Base-by-base conservation (phyloP, 2,888 invertebrate species). In the Chaetogeoica ovagalla region DNA sequence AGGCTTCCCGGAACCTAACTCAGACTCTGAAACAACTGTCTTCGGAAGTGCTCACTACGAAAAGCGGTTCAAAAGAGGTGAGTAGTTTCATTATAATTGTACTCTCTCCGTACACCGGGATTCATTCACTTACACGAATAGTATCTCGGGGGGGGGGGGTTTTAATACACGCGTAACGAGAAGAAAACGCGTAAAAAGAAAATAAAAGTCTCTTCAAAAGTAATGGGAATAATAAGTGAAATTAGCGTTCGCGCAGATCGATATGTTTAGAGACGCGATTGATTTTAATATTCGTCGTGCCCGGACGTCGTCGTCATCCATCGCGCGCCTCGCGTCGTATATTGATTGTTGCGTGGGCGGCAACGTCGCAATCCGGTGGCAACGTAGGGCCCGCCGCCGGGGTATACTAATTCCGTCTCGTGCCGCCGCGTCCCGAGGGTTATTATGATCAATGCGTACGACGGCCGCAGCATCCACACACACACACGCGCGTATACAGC, bases 1-100 rank as follows among this genome's bases (percentile, higher is more conserved):
- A 96, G 87, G 96, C 96, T 17, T 95, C 95, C 37, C 91, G 95
- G 84, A 96, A 95, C 87, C 89, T 97, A 83, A 96, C 96, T 81
- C 95, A 95, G 87, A 96, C 96, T 77, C 87, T 97, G 81, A 93
- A 94, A 85, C 94, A 94, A 86, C 89, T 96, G 81, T 95, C 95
- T 81, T 94, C 95, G 84, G 95, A 95, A 87, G 95, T 95, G 82
- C 90, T 94, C 85, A 94, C 93, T 83, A 88, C 84, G 60, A 84
- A 84, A 82, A 83, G 83, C 63, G 84, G 84, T 81, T 82, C 84
- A 15, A 82, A 83, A 73, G 84, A 84, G 82, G 84, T 84, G 69
- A 83, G 83, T 30, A 30, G 4, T 83, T 60, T 60, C 23, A 13
- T 9, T 30, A 43, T n/a, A n/a, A 39, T 39, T 7, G 39, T 52